These are phyloP conservation scores for Drosophila subsilvestris DNA, from an alignment of 2,888 invertebrate genomes.

Conservation along the genomic window DNA sequence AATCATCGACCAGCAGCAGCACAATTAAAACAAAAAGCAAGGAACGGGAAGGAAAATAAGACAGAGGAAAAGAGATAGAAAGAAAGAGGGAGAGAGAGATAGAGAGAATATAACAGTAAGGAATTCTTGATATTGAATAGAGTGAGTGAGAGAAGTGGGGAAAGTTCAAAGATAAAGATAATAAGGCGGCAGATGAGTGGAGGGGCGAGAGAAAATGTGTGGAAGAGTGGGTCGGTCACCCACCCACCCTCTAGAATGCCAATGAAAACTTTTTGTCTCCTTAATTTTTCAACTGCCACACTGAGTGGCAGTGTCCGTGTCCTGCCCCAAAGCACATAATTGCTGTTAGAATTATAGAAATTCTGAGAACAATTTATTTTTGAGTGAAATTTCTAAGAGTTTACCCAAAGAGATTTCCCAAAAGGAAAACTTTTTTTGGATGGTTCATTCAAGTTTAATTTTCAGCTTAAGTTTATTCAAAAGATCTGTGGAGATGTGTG, in stretches of 20 bases:
- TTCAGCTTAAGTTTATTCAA: neutral
- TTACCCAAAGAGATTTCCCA: neutral
- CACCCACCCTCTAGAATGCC: slow-evolving; percentile 3
- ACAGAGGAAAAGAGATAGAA: neutral
- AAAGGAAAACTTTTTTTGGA: neutral
- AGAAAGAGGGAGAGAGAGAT: slow-evolving; percentile 7
- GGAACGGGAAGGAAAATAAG: slow-evolving; percentile 28
- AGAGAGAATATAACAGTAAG: neutral
- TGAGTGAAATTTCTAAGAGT: too few relatives aligned
- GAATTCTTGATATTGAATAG: slow-evolving; percentile 40
- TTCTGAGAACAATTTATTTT: neutral
- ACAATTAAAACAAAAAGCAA: slow-evolving; percentile 67
- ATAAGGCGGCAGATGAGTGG: slow-evolving; percentile 40
- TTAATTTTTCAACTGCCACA: slow-evolving; percentile 15
- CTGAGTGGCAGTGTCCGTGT: neutral
- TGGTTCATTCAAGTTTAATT: neutral
- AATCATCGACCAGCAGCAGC: slow-evolving; percentile 66
- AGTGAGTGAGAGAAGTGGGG: slow-evolving; percentile 21
- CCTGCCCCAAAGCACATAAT: slow-evolving; percentile 22
- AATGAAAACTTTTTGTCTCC: slow-evolving; percentile 37
- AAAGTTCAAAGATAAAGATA: slow-evolving; percentile 50
- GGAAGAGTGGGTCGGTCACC: neutral
- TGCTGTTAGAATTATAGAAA: slow-evolving; percentile 4
- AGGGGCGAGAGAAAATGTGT: neutral
- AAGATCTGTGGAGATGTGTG: neutral